Percentiles rank a stretch among this genome's conserved stretches.
Evolutionary conservation across 2,888 invertebrate genomes (phyloP).

Genomic region (Biston stratarius): DNA sequence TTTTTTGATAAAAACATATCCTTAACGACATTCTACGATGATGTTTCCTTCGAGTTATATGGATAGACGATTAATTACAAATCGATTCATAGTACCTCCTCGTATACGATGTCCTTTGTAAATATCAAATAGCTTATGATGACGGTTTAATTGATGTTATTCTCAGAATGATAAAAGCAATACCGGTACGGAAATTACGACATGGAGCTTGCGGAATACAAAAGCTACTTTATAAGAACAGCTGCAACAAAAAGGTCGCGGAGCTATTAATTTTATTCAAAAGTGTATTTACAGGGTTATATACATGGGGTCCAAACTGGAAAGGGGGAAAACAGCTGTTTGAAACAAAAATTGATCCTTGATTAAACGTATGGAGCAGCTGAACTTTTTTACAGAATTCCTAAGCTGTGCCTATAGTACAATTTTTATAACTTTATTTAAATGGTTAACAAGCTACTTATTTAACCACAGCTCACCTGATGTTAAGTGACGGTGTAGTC

Average conservation of each 20-base stretch:
- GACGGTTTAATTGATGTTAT: slow-evolving; percentile 9
- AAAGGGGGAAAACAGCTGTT: too few species aligned
- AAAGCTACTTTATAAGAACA: background rate
- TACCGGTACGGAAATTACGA: slow-evolving; percentile 5
- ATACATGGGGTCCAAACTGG: too few species aligned
- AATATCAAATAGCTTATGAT: slow-evolving; percentile 19
- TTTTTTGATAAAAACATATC: slow-evolving; percentile 36
- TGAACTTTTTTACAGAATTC: too few species aligned
- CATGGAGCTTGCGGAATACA: background rate
- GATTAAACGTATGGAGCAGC: too few species aligned
- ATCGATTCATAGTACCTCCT: slow-evolving; percentile 14
- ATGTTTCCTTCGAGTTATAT: slow-evolving; percentile 32
- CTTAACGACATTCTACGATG: slow-evolving; percentile 36
- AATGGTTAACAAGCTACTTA: too few species aligned
- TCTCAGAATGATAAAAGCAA: slow-evolving; percentile 5
- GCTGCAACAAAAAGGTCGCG: background rate
- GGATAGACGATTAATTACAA: slow-evolving; percentile 15
- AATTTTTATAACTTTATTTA: too few species aligned
- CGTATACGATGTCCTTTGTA: slow-evolving; percentile 15
- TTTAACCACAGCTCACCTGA: too few species aligned
- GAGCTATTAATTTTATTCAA: background rate
- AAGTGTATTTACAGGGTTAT: too few species aligned
- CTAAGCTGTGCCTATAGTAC: too few species aligned
- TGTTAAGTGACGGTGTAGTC: too few species aligned
- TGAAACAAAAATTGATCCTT: too few species aligned